Conservation (phyloP, 2,888 invertebrate genomes). For the Coelinius sp. region DNA sequence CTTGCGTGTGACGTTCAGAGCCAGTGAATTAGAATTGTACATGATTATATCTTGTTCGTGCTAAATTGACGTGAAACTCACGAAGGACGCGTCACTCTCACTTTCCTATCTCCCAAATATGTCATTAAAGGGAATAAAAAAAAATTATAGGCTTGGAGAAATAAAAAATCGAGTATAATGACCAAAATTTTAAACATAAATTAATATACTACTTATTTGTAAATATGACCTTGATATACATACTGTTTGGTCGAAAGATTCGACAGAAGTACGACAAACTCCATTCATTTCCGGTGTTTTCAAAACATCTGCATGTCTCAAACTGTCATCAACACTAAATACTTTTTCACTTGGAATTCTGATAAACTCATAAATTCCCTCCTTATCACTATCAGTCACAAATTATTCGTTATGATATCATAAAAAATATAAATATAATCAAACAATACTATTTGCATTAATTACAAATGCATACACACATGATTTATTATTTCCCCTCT, state of each 20-base stretch:
- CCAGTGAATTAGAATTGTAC: neutral
- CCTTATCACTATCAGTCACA: neutral
- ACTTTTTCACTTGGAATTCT: neutral
- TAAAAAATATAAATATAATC: neutral
- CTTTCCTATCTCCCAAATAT: conserved; percentile 11
- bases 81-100: conserved; percentile 37
- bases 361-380: neutral
- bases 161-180: no score
- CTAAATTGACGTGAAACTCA: conserved; percentile 10
- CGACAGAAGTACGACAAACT: conserved; percentile 53
- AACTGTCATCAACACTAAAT: no score
- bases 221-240: neutral
- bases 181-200: neutral
- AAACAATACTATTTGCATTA: neutral
- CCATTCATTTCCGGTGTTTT: conserved; percentile 60
- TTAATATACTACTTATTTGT: neutral
- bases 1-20: neutral
- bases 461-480: neutral
- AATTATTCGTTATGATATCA: neutral
- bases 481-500: neutral
- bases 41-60: conserved; percentile 1
- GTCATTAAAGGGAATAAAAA: neutral
- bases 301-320: neutral
- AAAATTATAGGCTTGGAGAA: neutral
- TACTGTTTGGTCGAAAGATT: conserved; percentile 52